Percentiles rank a stretch among this genome's conserved stretches.
Conservation (phyloP, 2,888 invertebrate genomes). For the Thereva nobilitata region DNA sequence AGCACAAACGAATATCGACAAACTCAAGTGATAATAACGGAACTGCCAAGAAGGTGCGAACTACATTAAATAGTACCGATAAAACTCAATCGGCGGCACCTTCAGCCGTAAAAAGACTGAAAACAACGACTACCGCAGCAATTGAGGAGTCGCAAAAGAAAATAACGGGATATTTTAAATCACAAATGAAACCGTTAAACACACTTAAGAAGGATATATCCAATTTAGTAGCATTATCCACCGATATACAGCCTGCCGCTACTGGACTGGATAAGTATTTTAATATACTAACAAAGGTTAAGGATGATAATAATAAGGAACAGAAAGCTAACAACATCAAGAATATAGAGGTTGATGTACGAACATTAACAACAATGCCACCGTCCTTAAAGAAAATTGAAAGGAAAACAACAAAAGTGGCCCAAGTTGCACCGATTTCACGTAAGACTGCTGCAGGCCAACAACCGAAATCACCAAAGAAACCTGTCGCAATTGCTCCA, state of each 20-base stretch:
- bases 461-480: slow-evolving; percentile 54
- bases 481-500: slow-evolving; percentile 58
- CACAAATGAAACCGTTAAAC: slow-evolving; percentile 75
- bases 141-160: slow-evolving; percentile 65
- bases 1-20: slow-evolving; percentile 40
- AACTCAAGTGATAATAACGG: slow-evolving; percentile 43
- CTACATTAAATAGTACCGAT: slow-evolving; percentile 37
- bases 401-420: slow-evolving; percentile 57
- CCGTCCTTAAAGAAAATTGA: slow-evolving; percentile 58
- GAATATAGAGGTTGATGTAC: slow-evolving; percentile 35
- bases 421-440: slow-evolving; percentile 57
- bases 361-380: slow-evolving; percentile 47
- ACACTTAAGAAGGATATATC: slow-evolving; percentile 59
- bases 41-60: slow-evolving; percentile 52
- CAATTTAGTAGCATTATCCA: slow-evolving; percentile 18
- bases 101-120: slow-evolving; percentile 39
- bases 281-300: slow-evolving; percentile 51
- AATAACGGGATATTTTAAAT: slow-evolving; percentile 83
- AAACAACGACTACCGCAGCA: slow-evolving; percentile 8
- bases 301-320: slow-evolving; percentile 48
- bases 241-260: slow-evolving; percentile 47
- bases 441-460: slow-evolving; percentile 52
- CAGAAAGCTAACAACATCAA: slow-evolving; percentile 8
- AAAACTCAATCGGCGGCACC: slow-evolving; percentile 17
- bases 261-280: slow-evolving; percentile 57